A percentile compares a stretch with the other conserved stretches of the same genome.
Evolutionary conservation across 2,888 invertebrate genomes (phyloP).

Genomic region (Zhuqinia jingwanae): DNA sequence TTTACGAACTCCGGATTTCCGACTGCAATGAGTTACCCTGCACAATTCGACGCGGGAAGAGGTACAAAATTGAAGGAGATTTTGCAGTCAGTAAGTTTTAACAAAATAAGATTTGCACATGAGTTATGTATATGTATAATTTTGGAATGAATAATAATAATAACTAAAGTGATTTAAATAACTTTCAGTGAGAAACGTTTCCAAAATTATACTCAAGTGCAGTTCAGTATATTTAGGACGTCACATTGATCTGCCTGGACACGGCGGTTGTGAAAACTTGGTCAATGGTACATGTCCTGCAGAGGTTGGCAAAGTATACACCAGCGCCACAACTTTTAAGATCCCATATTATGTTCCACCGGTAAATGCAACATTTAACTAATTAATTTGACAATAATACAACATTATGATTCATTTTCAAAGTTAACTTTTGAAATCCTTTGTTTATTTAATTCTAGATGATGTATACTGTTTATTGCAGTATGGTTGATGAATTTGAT

Average conservation of each 20-base stretch:
- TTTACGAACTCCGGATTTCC: conserved; percentile 51
- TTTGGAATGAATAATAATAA: too few relatives aligned
- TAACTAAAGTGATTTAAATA: neutral
- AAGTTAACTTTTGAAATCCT: too few relatives aligned
- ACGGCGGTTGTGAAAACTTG: conserved; percentile 59
- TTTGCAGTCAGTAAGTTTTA: conserved; percentile 56
- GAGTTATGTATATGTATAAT: too few relatives aligned
- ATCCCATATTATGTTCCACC: conserved; percentile 61
- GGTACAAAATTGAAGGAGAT: conserved; percentile 57
- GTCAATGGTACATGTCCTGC: conserved; percentile 48
- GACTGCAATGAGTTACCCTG: conserved; percentile 54
- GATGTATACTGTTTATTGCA: conserved; percentile 51
- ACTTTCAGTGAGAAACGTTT: conserved; percentile 43
- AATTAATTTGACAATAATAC: too few relatives aligned
- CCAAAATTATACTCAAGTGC: conserved; percentile 46
- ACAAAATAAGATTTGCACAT: too few relatives aligned
- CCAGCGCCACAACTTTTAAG: conserved; percentile 47
- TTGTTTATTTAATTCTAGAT: conserved; percentile 49
- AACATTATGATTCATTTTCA: too few relatives aligned
- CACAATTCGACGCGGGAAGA: conserved; percentile 42
- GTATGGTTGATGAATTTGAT: conserved; percentile 52
- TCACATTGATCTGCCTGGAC: conserved; percentile 60
- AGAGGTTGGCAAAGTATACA: conserved; percentile 34
- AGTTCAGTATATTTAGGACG: conserved; percentile 58
- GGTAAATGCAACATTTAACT: conserved; percentile 5